These are phyloP conservation scores for Hecatera dysodea DNA, from an alignment of 2,888 invertebrate genomes.

Conservation along the genomic window DNA sequence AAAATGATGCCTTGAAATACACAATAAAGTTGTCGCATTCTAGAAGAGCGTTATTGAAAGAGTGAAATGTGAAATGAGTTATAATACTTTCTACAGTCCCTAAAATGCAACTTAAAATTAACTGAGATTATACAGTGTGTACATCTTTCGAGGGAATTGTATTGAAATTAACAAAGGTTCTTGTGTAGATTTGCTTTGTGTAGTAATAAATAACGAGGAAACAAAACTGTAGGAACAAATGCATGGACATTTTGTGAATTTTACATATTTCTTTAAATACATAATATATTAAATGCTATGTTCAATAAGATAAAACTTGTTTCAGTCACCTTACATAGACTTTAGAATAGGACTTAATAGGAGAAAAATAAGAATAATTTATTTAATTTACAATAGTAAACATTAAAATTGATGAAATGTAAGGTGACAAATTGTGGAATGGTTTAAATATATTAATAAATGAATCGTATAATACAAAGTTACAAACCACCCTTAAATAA, in stretches of 20 bases:
- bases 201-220: slow-evolving; percentile 27
- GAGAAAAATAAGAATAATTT: slow-evolving; percentile 43
- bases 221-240: slow-evolving; percentile 50
- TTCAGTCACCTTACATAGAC: slow-evolving; percentile 49
- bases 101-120: slow-evolving; percentile 44
- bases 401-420: slow-evolving; percentile 43
- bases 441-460: slow-evolving; percentile 75
- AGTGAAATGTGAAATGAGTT: slow-evolving; percentile 10
- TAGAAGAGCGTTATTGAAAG: not conserved
- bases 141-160: slow-evolving; percentile 40
- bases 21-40: slow-evolving; percentile 2
- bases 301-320: slow-evolving; percentile 41
- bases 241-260: slow-evolving; percentile 39
- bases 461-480: slow-evolving; percentile 75
- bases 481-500: slow-evolving; percentile 81
- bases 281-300: slow-evolving; percentile 46
- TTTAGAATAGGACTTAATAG: slow-evolving; percentile 42
- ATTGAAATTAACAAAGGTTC: slow-evolving; percentile 19
- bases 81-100: slow-evolving; percentile 30
- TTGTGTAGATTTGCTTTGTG: slow-evolving; percentile 18
- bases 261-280: slow-evolving; percentile 29
- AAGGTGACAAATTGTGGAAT: slow-evolving; percentile 77
- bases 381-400: slow-evolving; percentile 43
- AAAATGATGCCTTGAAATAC: slow-evolving; percentile 32
- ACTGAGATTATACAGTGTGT: slow-evolving; percentile 43